Base-by-base conservation (phyloP, 2,113 vertebrate species). In the Macroglossus sobrinus region DNA sequence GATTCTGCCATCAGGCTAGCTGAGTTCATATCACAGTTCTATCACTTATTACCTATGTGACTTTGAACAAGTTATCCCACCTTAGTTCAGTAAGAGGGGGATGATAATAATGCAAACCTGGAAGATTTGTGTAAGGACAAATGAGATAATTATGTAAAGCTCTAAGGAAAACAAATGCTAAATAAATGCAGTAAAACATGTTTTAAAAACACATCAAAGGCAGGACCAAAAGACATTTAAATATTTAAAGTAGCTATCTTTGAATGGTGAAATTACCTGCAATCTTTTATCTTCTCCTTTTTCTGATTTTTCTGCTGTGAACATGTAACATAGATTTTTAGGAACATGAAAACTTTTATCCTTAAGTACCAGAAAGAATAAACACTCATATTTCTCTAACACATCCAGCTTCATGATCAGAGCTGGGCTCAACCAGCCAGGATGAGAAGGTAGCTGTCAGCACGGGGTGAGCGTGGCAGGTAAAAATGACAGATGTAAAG, bases 281-380 rank as follows among this genome's bases (percentile, higher is more conserved):
- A 24, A 18, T 38, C n/a, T 19, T 28, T 84, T 47, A 40, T n/a
- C 78, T 18, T 61, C 13, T 40, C 38, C 76, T 10, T n/a, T 76
- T 40, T 33, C 43, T 15, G 33, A n/a, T 8, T 71, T 68, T 68
- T 61, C 59, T 43, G 2, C 35, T 7, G 35, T 66, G n/a, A 55
- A 33, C 30, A 15, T 9, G 7, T 4, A 24, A 14, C 66, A 33
- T 0, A 5, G 33, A 28, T 40, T 15, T 21, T 53, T 1, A 0
- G 1, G 16, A 57, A 24, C 15, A 1, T 0, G 63, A 50, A 15
- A 19, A 8, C 1, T 1, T 1, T 7, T 11, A n/a, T 3, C 19
- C 72, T 72, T 3, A 3, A n/a, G 30, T 2, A 33, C 4, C 2
- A 4, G 40, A 18, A 50, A 61, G 57, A 12, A 12, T 0, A 15